Base-by-base conservation (phyloP, 2,888 invertebrate species). In the Pemphredon lugubris region DNA sequence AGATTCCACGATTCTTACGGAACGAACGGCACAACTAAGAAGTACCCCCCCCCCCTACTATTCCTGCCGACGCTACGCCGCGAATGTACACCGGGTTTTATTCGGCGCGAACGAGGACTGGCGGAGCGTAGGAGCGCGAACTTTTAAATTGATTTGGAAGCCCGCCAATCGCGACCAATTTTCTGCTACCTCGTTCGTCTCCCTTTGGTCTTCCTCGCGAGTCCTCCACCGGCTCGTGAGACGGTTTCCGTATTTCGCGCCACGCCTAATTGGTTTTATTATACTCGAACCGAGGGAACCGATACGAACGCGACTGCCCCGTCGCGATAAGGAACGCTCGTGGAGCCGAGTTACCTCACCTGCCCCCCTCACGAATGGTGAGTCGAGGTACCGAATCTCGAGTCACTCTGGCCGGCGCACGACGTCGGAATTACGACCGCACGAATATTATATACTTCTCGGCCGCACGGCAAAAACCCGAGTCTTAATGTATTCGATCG, bases 141-240 rank as follows among this genome's bases (percentile, higher is more conserved):
- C 86, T 88, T 89, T 88, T 86, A 88, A 89, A 89, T 88, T 88
- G 88, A 88, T 88, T 89, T 89, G 89, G 89, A 88, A 79, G 76
- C 75, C 72, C 77, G 89, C 89, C 89, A 88, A 86, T 87, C 77
- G 83, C 75, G 71, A 77, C 72, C 82, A 83, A 87, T 86, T 85
- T 86, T 86, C 82, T 75, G 79, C 74, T 75, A 44, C 34, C 53
- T 58, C 71, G 73, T 60, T 66, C 75, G 50, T 73, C 63, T 45
- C 64, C 42, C 63, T 77, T 72, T 51, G 45, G 57, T 72, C 63
- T 63, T 68, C 70, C 39, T 32, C 64, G 13, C 40, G 54, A 44
- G 64, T 64, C 63, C 63, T 60, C 71, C 53, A 57, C 57, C 63
- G 55, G 37, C 44, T 20, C 45, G 64, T 23, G 50, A 42, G 55